Evolutionary conservation across 2,888 invertebrate species (phyloP).

Genomic region (Eupithecia dodoneata): DNA sequence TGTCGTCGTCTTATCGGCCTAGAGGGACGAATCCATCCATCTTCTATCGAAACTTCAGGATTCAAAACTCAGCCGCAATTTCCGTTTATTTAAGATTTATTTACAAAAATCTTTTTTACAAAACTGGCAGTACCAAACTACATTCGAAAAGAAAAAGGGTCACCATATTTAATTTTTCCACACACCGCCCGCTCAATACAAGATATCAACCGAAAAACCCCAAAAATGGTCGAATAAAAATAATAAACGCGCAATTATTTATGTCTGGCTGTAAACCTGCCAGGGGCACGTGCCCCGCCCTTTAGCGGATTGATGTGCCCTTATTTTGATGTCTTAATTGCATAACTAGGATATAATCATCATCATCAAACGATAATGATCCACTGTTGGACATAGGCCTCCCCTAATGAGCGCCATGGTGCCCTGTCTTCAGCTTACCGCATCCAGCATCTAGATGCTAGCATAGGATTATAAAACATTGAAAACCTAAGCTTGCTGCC

Average conservation of each 20-base stretch:
- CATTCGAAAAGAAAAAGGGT: not conserved
- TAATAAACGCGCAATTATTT: conserved; percentile 82
- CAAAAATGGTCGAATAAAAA: conserved; percentile 76
- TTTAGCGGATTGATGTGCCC: conserved; percentile 7
- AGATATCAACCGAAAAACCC: conserved; percentile 57
- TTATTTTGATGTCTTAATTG: conserved; percentile 1
- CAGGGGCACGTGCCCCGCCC: conserved; percentile 65
- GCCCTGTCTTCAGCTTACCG: no score
- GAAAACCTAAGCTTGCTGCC: no score
- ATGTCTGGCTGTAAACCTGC: conserved; percentile 78
- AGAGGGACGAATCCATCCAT: not conserved
- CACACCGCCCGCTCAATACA: conserved; percentile 6
- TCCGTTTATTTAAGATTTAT: not conserved
- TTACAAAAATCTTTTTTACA: not conserved
- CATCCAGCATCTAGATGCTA: no score
- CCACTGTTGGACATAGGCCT: no score
- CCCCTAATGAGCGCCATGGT: no score
- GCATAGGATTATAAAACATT: no score
- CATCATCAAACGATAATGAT: no score
- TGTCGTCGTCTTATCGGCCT: not conserved
- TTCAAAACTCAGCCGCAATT: not conserved
- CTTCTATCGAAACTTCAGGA: not conserved
- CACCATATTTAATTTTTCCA: not conserved
- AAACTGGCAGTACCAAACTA: no score
- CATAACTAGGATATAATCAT: not conserved